These are phyloP conservation scores for Steinernema khuongi DNA, from an alignment of 1,140 invertebrate species.

Conservation along the genomic window DNA sequence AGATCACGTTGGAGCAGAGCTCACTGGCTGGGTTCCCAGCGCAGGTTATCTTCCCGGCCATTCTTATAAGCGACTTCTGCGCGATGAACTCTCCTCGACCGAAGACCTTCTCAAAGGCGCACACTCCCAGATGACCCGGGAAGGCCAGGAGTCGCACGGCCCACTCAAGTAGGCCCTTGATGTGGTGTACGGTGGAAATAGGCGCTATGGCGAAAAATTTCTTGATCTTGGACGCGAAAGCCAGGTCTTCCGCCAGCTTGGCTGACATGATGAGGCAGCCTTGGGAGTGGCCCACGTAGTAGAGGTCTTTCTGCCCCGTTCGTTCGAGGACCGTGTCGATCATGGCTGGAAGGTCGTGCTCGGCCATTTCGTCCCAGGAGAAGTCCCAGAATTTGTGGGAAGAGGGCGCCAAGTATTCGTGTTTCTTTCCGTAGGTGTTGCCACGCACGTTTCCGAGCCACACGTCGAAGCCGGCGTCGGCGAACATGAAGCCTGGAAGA, in stretches of 20 bases:
- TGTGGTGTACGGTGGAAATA: conserved; percentile 28
- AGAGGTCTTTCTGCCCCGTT: conserved; percentile 48
- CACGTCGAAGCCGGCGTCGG: conserved; percentile 70
- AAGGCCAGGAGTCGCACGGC: no score
- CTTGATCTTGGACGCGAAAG: conserved; percentile 37
- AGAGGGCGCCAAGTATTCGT: conserved; percentile 52
- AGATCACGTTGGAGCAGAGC: conserved; percentile 4
- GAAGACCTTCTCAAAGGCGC: no score
- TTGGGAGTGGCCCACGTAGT: conserved; percentile 62
- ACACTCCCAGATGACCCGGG: no score
- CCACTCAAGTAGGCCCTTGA: conserved; percentile 34
- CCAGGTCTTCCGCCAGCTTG: conserved; percentile 46
- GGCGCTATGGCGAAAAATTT: conserved; percentile 42
- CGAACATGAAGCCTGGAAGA: conserved; percentile 64
- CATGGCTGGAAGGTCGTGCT: conserved; percentile 68
- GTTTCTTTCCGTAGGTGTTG: conserved; percentile 65
- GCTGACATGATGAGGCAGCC: conserved; percentile 61
- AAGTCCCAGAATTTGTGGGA: conserved; percentile 56
- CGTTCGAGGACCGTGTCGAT: conserved; percentile 66
- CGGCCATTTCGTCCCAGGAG: neutral
- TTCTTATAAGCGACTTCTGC: neutral
- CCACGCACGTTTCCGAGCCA: conserved; percentile 69
- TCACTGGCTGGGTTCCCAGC: neutral
- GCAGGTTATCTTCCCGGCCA: neutral
- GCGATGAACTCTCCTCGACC: neutral